These are phyloP conservation scores for Gerosis bhagava DNA, from an alignment of 2,888 invertebrate species.

Conservation along the genomic window DNA sequence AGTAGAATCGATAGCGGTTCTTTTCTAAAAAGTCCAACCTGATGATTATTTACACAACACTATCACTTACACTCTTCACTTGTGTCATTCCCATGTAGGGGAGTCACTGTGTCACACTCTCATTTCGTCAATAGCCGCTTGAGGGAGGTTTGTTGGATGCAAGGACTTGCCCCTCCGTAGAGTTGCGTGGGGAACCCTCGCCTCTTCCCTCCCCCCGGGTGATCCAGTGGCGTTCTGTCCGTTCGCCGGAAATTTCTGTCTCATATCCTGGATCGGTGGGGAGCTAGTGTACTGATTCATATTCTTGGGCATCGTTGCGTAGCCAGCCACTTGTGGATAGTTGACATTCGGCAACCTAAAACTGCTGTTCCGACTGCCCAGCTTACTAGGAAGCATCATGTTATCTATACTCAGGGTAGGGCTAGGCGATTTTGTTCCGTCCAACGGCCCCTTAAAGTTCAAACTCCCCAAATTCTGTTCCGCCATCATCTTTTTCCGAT, in stretches of 20 bases:
- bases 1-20: conserved; percentile 66
- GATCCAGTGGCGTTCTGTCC: conserved; percentile 70
- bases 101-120: conserved; percentile 87
- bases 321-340: conserved; percentile 70
- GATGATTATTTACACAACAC: conserved; percentile 61
- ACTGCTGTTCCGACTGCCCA: conserved; percentile 78
- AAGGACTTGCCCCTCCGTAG: conserved; percentile 68
- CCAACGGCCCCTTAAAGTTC: conserved; percentile 82
- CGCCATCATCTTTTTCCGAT: conserved; percentile 73
- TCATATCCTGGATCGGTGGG: conserved; percentile 75
- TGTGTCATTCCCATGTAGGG: conserved; percentile 48
- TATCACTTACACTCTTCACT: conserved; percentile 31
- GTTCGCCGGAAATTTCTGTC: conserved; percentile 83
- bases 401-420: conserved; percentile 83
- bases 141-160: conserved; percentile 85
- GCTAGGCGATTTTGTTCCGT: conserved; percentile 82
- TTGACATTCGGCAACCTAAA: conserved; percentile 70
- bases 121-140: conserved; percentile 95
- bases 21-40: conserved; percentile 52
- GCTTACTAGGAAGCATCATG: conserved; percentile 73
- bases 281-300: conserved; percentile 78
- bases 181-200: conserved; percentile 64
- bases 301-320: conserved; percentile 84
- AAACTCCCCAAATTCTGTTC: conserved; percentile 79
- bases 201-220: conserved; percentile 50